phyloP scores from a whole-genome alignment of 2,888 invertebrate genomes.

The Leptopilina myrica region DNA sequence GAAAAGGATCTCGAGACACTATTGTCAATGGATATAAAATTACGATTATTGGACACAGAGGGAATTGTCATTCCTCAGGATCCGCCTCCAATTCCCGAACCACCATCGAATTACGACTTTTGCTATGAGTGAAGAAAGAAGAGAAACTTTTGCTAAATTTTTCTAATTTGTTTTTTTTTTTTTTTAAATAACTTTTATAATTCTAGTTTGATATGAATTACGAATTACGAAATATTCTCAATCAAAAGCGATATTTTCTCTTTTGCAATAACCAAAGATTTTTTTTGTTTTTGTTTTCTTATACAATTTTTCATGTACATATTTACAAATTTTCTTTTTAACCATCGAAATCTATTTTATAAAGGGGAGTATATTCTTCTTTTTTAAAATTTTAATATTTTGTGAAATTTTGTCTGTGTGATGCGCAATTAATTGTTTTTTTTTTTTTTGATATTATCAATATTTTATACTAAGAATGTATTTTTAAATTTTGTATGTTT shows the following conservation, averaged over 20 bases:
- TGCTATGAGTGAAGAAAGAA: slow-evolving; percentile 84
- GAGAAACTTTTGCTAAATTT: not conserved
- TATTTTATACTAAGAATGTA: slow-evolving; percentile 1
- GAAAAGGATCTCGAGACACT: slow-evolving; percentile 94
- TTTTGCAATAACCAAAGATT: slow-evolving; percentile 60
- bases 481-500: not conserved
- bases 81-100: slow-evolving; percentile 93
- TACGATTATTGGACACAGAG: slow-evolving; percentile 94
- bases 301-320: slow-evolving; percentile 45
- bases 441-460: slow-evolving; percentile 32
- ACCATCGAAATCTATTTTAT: slow-evolving; percentile 3
- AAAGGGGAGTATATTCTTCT: slow-evolving; percentile 2
- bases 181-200: not conserved
- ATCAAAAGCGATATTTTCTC: not conserved
- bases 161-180: slow-evolving; percentile 30
- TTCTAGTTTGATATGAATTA: slow-evolving; percentile 12
- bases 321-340: slow-evolving; percentile 40
- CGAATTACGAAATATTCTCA: slow-evolving; percentile 38
- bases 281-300: slow-evolving; percentile 45
- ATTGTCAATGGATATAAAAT: slow-evolving; percentile 96
- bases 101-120: slow-evolving; percentile 95
- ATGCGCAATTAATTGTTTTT: slow-evolving; percentile 7
- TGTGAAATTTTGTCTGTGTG: slow-evolving; percentile 9
- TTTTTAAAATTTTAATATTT: not conserved
- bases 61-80: slow-evolving; percentile 96